Conservation (phyloP, 2,113 vertebrate genomes). For the Odocoileus hemionus region DNA sequence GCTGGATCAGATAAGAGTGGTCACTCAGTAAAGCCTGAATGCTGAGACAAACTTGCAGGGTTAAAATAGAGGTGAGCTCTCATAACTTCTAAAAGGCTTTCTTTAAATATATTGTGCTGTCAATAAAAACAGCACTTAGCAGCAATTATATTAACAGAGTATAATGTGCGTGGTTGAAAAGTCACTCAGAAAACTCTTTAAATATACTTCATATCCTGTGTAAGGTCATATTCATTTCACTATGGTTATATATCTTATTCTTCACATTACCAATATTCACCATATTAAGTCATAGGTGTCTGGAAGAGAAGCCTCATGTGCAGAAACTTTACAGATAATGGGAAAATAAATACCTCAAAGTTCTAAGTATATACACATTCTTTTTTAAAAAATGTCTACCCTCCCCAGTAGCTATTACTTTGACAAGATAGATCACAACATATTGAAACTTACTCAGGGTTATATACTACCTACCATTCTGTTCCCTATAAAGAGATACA, state of each 20-base stretch:
- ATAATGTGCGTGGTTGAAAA: neutral
- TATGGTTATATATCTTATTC: neutral
- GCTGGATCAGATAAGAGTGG: neutral
- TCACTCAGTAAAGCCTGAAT: neutral
- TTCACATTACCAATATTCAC: neutral
- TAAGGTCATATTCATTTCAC: neutral
- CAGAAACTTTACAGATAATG: neutral
- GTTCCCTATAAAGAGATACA: neutral
- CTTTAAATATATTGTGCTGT: neutral
- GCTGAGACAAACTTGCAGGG: neutral
- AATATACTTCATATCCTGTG: neutral
- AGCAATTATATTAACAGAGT: neutral
- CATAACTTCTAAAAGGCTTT: neutral
- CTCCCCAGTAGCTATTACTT: neutral
- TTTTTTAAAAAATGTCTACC: neutral
- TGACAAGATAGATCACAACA: neutral
- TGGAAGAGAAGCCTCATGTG: neutral
- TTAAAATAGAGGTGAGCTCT: neutral
- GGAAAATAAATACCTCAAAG: neutral
- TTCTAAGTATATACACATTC: neutral
- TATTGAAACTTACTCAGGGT: neutral
- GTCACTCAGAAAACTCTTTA: neutral
- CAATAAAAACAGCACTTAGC: neutral
- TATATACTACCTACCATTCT: neutral
- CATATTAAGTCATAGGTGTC: neutral